Percentiles rank a stretch among this genome's conserved stretches.
Conservation (phyloP, 2,888 invertebrate species). For the Tromatobia lineatoria region DNA sequence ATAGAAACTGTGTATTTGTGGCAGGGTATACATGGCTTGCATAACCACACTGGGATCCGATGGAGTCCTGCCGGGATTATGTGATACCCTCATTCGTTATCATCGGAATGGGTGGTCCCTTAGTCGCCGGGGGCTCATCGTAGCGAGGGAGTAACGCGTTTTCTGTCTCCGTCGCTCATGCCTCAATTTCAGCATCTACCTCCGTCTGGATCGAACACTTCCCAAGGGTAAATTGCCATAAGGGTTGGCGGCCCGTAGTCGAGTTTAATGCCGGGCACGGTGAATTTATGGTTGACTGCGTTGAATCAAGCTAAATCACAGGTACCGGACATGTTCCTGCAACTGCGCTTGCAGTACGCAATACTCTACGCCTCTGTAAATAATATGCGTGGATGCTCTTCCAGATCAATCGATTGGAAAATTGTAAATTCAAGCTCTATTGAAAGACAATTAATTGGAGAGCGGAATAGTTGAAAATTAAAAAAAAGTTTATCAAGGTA, state of each 20-base stretch:
- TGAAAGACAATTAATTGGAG: neutral
- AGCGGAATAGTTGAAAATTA: neutral
- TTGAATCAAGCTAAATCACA: conserved; percentile 42
- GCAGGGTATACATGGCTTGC: neutral
- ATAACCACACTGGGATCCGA: conserved; percentile 19
- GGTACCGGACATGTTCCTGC: neutral
- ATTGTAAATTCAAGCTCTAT: too few relatives aligned
- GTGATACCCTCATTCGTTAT: conserved; percentile 64
- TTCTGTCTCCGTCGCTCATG: conserved; percentile 10
- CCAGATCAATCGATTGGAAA: neutral
- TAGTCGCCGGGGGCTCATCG: conserved; percentile 32
- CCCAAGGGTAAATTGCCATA: conserved; percentile 45
- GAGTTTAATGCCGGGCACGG: conserved; percentile 31
- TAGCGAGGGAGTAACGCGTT: conserved; percentile 19
- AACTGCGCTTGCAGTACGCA: neutral
- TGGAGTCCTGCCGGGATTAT: conserved; percentile 46
- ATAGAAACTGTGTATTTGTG: neutral
- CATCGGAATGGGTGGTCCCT: conserved; percentile 52
- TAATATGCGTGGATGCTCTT: conserved; percentile 7
- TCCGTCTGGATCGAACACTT: conserved; percentile 10
- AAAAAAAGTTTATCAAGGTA: neutral
- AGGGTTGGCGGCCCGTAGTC: conserved; percentile 13
- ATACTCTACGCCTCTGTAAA: conserved; percentile 3
- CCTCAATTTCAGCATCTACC: conserved; percentile 11
- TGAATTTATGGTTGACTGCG: conserved; percentile 45